These are phyloP conservation scores for Lobophora halterata DNA, from an alignment of 2,888 invertebrate genomes.

Conservation along the genomic window DNA sequence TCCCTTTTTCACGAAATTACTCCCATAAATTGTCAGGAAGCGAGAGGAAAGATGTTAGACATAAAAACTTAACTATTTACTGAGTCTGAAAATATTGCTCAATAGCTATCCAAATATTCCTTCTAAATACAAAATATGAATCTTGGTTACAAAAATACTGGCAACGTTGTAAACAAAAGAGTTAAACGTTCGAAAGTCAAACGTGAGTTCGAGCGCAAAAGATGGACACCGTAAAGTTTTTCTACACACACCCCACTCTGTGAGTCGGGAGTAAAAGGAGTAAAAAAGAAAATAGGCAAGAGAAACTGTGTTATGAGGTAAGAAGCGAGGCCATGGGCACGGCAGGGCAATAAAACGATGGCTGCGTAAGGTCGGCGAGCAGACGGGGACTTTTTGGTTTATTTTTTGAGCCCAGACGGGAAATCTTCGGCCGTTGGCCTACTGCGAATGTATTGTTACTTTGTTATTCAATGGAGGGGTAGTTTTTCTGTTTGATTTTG, in stretches of 20 bases:
- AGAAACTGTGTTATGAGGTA: conserved; percentile 79
- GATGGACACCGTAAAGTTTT: conserved; percentile 51
- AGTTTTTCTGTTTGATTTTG: conserved; percentile 21
- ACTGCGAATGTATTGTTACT: conserved; percentile 21
- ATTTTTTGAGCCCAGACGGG: conserved; percentile 43
- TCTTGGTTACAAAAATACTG: too few species aligned
- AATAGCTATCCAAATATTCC: too few species aligned
- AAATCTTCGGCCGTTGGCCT: conserved; percentile 31
- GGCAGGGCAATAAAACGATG: conserved; percentile 76
- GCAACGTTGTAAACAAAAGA: too few species aligned
- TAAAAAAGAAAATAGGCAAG: conserved; percentile 48
- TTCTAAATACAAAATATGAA: too few species aligned
- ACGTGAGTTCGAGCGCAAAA: too few species aligned
- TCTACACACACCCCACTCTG: conserved; percentile 52
- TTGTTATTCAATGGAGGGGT: conserved; percentile 21
- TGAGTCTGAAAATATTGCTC: too few species aligned
- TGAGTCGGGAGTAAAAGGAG: conserved; percentile 41
- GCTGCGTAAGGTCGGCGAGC: conserved; percentile 66
- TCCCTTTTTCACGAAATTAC: too few species aligned
- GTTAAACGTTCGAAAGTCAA: too few species aligned
- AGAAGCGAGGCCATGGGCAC: conserved; percentile 73
- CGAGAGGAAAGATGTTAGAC: too few species aligned
- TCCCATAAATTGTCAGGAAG: too few species aligned
- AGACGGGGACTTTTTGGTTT: conserved; percentile 59
- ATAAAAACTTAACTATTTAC: too few species aligned